Evolutionary conservation across 2,888 invertebrate species (phyloP).

Genomic region (Thyatira batis): DNA sequence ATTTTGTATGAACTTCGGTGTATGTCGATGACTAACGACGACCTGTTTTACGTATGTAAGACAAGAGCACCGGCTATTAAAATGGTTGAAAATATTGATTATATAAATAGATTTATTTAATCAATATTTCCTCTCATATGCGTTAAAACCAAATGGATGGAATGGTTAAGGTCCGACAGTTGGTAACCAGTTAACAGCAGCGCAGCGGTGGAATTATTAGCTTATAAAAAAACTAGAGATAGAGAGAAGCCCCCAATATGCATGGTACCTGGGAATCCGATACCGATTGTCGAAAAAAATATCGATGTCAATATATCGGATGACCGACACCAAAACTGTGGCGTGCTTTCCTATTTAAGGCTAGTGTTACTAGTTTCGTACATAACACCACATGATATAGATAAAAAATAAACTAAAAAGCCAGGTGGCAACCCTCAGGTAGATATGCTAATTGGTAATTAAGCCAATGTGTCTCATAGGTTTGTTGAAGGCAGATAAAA

Average conservation of each 20-base stretch:
- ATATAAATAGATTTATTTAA: too few relatives aligned
- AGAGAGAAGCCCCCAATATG: conserved; percentile 35
- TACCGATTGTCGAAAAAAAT: conserved; percentile 37
- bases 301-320: conserved; percentile 43
- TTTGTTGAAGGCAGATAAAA: background rate
- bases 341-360: conserved; percentile 32
- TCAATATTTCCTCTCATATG: too few relatives aligned
- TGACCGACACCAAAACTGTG: conserved; percentile 32
- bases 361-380: background rate
- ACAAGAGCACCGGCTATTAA: background rate
- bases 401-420: background rate
- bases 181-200: background rate
- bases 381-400: background rate
- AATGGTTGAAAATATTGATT: background rate
- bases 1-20: background rate
- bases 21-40: background rate
- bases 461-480: background rate
- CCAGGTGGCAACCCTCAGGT: background rate
- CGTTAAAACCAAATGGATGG: too few relatives aligned
- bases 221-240: conserved; percentile 9
- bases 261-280: conserved; percentile 29
- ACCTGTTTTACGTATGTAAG: background rate
- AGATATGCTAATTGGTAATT: background rate
- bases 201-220: background rate
- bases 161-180: background rate